phyloP scores from a whole-genome alignment of 1,140 invertebrate species.

The Odontomachus brunneus region DNA sequence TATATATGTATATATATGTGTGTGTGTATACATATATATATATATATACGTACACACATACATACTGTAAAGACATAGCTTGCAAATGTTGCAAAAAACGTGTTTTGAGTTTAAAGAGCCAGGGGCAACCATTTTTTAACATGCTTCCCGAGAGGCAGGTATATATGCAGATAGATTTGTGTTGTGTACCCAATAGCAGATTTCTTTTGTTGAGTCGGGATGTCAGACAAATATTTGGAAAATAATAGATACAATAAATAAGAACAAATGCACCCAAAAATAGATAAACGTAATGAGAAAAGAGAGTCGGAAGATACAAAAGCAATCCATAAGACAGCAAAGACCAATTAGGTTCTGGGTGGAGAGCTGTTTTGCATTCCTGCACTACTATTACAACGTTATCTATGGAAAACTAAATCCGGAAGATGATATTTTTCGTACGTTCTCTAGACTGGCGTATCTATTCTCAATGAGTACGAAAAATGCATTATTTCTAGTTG shows the following conservation, averaged over 20 bases:
- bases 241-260: slow-evolving; percentile 66
- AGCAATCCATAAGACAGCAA: slow-evolving; percentile 65
- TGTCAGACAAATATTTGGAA: slow-evolving; percentile 73
- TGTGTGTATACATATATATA: too few relatives aligned
- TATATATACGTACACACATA: too few relatives aligned
- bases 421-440: slow-evolving; percentile 37
- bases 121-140: slow-evolving; percentile 15
- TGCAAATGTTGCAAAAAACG: slow-evolving; percentile 26
- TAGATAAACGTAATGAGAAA: slow-evolving; percentile 60
- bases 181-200: slow-evolving; percentile 42
- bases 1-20: not conserved
- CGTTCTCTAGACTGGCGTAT: slow-evolving; percentile 41
- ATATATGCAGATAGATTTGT: slow-evolving; percentile 34
- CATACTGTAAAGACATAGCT: slow-evolving; percentile 44
- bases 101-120: slow-evolving; percentile 27
- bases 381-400: slow-evolving; percentile 20
- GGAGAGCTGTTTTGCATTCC: slow-evolving; percentile 75
- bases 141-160: slow-evolving; percentile 35
- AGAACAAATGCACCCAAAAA: slow-evolving; percentile 65
- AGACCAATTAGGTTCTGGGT: slow-evolving; percentile 74
- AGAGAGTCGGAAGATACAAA: slow-evolving; percentile 65
- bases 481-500: slow-evolving; percentile 26
- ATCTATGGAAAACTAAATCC: slow-evolving; percentile 42
- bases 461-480: slow-evolving; percentile 22
- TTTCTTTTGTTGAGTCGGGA: slow-evolving; percentile 67